Base-by-base conservation (phyloP, 2,113 vertebrate genomes). In the Loxodonta africana region DNA sequence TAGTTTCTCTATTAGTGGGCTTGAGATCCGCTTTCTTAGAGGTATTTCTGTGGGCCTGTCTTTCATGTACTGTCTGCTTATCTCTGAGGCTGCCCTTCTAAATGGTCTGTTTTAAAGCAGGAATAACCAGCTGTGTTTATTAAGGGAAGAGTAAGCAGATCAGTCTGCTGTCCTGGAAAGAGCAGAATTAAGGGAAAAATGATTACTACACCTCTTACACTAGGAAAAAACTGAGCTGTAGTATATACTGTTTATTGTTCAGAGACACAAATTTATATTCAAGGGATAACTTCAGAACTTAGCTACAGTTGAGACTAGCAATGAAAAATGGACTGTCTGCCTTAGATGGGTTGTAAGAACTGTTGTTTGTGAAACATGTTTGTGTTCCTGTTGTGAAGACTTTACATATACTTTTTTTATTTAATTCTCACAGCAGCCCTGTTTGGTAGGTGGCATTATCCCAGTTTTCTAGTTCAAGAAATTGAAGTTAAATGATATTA, bases 361-460 rank as follows among this genome's bases (percentile, higher is more conserved):
- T 51, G 15, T 71, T 94, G 11, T 67, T 62, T 48, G 3, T 86
- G 67, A 37, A 80, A 51, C 26, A 41, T 77, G 30, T 51, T 67
- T 76, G 15, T 92, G 28, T 71, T 77, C 28, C 33, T 71, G 5
- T 71, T 83, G 8, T 0, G 10, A 33, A 25, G 20, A 30, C 78
- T 94, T 95, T 81, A 85, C 9, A 33, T 91, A 26, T 82, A 25
- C 46, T 48, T 90, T 80, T 37, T 48, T 83, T 53, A 80, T 37
- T 46, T 91, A 77, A n/a, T 88, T 53, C 81, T 67, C 80, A 73
- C 2, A 83, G 9, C 14, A 67, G 25, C 65, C 84, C 17, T 77
- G 8, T 83, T 88, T 71, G 17, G 41, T 57, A 81, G 53, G 78
- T 84, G 8, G 33, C n/a, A 10, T 87, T 87, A 51, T 74, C 17